These are phyloP conservation scores for Strix occidentalis DNA, from an alignment of 2,797 vertebrate genomes.

Conservation along the genomic window DNA sequence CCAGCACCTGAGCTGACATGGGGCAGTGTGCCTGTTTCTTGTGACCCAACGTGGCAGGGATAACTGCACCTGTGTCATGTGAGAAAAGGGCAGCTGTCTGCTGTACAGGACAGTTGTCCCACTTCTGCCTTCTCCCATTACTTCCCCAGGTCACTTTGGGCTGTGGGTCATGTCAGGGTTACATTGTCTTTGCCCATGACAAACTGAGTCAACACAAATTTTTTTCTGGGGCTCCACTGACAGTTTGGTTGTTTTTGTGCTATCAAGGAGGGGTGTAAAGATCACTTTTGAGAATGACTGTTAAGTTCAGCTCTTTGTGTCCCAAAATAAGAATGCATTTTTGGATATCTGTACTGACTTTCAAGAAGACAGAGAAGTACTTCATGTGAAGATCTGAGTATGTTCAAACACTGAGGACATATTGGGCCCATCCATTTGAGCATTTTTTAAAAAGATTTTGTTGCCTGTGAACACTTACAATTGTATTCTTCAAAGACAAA, in stretches of 20 bases:
- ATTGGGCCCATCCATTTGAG: background rate
- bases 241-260: background rate
- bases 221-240: background rate
- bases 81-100: background rate
- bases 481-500: background rate
- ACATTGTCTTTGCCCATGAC: background rate
- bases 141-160: background rate
- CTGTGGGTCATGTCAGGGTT: background rate
- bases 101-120: fast-evolving
- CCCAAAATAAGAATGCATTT: background rate
- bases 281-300: background rate
- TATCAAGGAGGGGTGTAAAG: background rate
- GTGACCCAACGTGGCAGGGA: fast-evolving
- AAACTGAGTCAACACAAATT: background rate
- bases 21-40: background rate
- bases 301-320: background rate
- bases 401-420: background rate
- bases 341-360: background rate
- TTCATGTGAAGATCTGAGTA: background rate
- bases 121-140: background rate
- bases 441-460: background rate
- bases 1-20: background rate
- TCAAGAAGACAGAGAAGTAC: background rate
- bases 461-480: background rate
- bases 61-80: background rate